Evolutionary conservation across 2,797 vertebrate genomes (phyloP), one percentile per base, ranked within the genome.

Genomic region (Gouania willdenowi): DNA sequence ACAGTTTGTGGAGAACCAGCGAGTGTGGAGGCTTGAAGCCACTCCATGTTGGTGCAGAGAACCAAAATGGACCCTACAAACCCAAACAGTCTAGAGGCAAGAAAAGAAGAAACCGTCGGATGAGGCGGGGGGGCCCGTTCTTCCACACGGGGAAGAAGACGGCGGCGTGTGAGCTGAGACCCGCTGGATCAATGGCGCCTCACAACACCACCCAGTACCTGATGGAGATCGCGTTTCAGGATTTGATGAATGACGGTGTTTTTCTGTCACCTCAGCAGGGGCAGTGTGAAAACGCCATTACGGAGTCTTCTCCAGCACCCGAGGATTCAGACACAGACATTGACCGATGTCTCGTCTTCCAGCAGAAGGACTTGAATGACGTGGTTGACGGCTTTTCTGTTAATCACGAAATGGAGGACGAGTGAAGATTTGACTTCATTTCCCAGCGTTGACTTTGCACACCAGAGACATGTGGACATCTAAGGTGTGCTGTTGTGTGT

Each of bases 201-300:
- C 15, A 8, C 1, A 91, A 90, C 77, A 90, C 88, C 0, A 90
- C 88, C 1, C 88, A 91, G 53, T 91, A 88, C 56, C 27, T 91
- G 3, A 91, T 91, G 86, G 49, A 57, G 14, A 50, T 76, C 0
- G 80, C 55, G 4, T 88, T 89, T 2, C 67, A 68, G 1, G 87
- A 89, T 24, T 3, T 76, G 43, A 8, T 7, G 5, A 6, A n/a
- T 0, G 4, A 4, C 29, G 0, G 9, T 4, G n/a, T n/a, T n/a
- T n/a, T n/a, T n/a, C n/a, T n/a, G n/a, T n/a, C n/a, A n/a, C n/a
- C n/a, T n/a, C n/a, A n/a, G n/a, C n/a, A n/a, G n/a, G n/a, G n/a
- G n/a, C n/a, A n/a, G n/a, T n/a, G n/a, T n/a, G n/a, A n/a, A n/a
- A n/a, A n/a, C n/a, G n/a, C n/a, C n/a, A n/a, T n/a, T 50, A 66